Conservation (phyloP, 2,797 vertebrate species). For the Anguilla pacifica region DNA sequence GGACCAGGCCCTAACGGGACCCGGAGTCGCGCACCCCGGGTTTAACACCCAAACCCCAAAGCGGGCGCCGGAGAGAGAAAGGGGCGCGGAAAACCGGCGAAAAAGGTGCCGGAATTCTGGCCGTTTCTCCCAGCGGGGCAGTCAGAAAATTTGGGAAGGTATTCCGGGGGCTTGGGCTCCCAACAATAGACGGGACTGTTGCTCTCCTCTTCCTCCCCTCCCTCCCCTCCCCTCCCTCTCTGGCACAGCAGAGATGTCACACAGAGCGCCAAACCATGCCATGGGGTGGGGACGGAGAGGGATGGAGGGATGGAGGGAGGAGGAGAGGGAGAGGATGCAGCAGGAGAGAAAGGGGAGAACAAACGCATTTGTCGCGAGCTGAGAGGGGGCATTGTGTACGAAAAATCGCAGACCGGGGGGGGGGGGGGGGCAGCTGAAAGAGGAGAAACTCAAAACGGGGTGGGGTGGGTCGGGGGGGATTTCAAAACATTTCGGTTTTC, state of each 20-base stretch:
- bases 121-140: not conserved
- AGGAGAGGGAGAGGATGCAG: constrained; percentile 56
- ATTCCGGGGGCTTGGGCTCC: constrained; percentile 58
- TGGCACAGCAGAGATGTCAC: constrained; percentile 79
- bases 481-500: not conserved
- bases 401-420: constrained; percentile 26
- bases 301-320: constrained; percentile 54
- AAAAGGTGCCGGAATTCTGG: not conserved
- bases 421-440: constrained; percentile 36
- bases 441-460: constrained; percentile 39
- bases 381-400: constrained; percentile 73
- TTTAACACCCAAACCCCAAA: too few species aligned
- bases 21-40: too few species aligned
- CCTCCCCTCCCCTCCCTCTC: constrained; percentile 59
- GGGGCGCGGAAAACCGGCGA: too few species aligned
- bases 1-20: too few species aligned
- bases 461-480: constrained; percentile 36
- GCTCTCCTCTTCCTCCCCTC: constrained; percentile 48
- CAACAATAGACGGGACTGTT: constrained; percentile 71
- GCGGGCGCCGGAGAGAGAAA: too few species aligned
- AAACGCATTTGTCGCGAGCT: constrained; percentile 67
- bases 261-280: constrained; percentile 69
- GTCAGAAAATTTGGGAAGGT: constrained; percentile 57
- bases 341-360: constrained; percentile 50
- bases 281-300: constrained; percentile 62